Evolutionary conservation across 2,888 invertebrate genomes (phyloP).

Genomic region (Tholera decimalis): DNA sequence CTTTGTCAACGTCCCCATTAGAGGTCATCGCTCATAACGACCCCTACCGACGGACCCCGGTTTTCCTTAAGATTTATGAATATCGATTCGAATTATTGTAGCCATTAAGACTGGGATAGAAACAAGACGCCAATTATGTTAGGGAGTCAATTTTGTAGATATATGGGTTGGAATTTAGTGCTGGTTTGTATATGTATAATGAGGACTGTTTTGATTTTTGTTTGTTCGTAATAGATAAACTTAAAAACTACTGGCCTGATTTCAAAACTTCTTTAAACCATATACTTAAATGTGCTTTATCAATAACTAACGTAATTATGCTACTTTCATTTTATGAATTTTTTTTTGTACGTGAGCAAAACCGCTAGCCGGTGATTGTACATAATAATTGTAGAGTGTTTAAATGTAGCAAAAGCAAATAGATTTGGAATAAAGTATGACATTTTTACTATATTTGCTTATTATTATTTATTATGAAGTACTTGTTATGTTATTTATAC

Average conservation of each 20-base stretch:
- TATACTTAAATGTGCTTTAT: no score
- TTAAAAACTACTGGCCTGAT: no score
- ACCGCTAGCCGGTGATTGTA: no score
- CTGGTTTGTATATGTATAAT: not conserved
- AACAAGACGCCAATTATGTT: conserved; percentile 55
- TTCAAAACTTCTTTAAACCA: no score
- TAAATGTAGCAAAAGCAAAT: not conserved
- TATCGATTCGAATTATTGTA: conserved; percentile 69
- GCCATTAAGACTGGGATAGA: conserved; percentile 51
- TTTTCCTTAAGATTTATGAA: conserved; percentile 73
- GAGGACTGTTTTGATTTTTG: no score
- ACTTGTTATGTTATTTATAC: no score
- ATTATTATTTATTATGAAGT: no score
- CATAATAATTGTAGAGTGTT: not conserved
- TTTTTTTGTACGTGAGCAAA: no score
- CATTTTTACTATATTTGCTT: not conserved
- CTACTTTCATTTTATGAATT: no score
- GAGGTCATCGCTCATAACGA: conserved; percentile 87
- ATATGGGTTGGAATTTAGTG: not conserved
- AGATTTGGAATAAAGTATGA: not conserved
- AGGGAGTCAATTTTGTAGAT: conserved; percentile 31
- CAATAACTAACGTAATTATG: no score
- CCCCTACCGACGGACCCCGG: conserved; percentile 65
- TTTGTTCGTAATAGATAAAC: no score
- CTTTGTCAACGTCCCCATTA: conserved; percentile 90